Conservation (phyloP, 2,113 vertebrate genomes). For the Cardinalis cardinalis region DNA sequence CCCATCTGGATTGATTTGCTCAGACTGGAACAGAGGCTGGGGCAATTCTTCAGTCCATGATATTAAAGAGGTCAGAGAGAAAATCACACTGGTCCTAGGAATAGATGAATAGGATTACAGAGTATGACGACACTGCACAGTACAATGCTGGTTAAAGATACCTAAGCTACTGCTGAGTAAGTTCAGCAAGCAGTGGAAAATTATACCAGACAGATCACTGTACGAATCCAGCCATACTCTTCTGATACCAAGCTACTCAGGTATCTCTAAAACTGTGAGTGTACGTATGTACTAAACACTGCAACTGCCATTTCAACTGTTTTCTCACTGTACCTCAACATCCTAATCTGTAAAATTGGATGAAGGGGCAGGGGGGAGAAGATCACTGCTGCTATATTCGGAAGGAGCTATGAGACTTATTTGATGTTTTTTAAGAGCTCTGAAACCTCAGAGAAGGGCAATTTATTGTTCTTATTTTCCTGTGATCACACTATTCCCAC, state of each 20-base stretch:
- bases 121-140: neutral
- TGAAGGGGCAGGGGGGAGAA: neutral
- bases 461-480: conserved; percentile 60
- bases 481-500: conserved; percentile 54
- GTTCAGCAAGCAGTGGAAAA: conserved; percentile 10
- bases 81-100: neutral
- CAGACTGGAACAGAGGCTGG: neutral
- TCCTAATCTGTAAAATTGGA: neutral
- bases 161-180: conserved; percentile 14
- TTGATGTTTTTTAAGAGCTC: conserved; percentile 36
- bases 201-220: conserved; percentile 1
- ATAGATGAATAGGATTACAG: conserved; percentile 2
- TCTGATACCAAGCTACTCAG: neutral
- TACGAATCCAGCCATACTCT: neutral
- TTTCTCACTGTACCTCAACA: neutral
- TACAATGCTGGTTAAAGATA: conserved; percentile 8
- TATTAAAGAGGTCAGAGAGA: neutral
- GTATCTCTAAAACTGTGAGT: neutral
- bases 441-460: conserved; percentile 58
- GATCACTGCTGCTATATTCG: neutral
- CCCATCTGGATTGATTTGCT: neutral
- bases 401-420: conserved; percentile 22
- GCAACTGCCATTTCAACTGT: neutral
- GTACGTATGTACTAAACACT: neutral
- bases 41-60: neutral